Evolutionary conservation across 2,888 invertebrate species (phyloP).

Genomic region (Isotomurus palustris): DNA sequence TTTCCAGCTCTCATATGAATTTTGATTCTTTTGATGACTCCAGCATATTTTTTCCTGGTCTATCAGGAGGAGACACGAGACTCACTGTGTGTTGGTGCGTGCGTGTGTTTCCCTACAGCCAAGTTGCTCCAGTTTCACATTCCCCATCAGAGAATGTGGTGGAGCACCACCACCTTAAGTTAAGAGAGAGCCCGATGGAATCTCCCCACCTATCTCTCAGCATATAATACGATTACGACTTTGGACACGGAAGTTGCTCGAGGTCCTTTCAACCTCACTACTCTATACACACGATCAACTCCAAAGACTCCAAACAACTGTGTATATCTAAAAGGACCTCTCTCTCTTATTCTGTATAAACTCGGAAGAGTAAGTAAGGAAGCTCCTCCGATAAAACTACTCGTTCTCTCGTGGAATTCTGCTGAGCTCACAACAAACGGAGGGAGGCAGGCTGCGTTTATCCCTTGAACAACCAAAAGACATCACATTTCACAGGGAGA

Average conservation of each 20-base stretch:
- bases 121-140: not conserved
- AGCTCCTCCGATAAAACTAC: not conserved
- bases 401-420: conserved; percentile 12
- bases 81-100: not conserved
- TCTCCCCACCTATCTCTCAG: too few species aligned
- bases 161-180: not conserved
- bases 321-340: not conserved
- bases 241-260: not conserved
- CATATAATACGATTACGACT: conserved; percentile 8
- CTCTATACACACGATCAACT: too few species aligned
- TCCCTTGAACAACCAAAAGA: too few species aligned
- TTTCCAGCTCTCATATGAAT: conserved; percentile 34
- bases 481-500: too few species aligned
- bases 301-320: too few species aligned
- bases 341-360: not conserved
- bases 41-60: conserved; percentile 30
- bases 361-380: not conserved
- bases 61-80: not conserved
- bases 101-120: not conserved
- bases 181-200: not conserved
- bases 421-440: conserved; percentile 32
- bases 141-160: not conserved
- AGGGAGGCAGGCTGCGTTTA: too few species aligned
- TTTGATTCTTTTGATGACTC: conserved; percentile 44
- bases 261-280: conserved; percentile 1